These are phyloP conservation scores for Lottia gigantea DNA, from an alignment of 2,888 invertebrate species.

Conservation along the genomic window DNA sequence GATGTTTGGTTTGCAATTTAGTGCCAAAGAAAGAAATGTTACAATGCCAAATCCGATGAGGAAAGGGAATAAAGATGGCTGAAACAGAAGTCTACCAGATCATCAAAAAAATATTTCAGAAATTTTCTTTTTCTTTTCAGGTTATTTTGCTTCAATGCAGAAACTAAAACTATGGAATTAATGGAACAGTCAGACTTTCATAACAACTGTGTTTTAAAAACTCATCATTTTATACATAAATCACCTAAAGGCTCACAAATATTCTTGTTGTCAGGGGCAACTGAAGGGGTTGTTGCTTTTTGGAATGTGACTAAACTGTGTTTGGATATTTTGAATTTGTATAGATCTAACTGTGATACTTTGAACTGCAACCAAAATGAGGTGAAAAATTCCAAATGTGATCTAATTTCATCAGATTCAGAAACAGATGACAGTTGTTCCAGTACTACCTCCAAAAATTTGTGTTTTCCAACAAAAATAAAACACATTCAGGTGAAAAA, in stretches of 20 bases:
- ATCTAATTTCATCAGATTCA: not conserved
- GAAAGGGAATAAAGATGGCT: no score
- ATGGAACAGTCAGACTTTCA: conserved; percentile 69
- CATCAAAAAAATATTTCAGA: no score
- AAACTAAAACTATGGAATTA: conserved; percentile 37
- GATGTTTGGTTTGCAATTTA: no score
- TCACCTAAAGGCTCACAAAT: conserved; percentile 22
- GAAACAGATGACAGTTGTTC: not conserved
- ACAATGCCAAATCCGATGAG: no score
- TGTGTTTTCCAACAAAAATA: not conserved
- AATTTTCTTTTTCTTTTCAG: conserved; percentile 39
- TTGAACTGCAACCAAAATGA: not conserved
- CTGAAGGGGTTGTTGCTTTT: conserved; percentile 79
- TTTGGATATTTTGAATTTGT: conserved; percentile 17
- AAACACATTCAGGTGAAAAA: not conserved
- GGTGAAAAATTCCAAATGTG: not conserved
- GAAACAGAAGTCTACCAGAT: no score
- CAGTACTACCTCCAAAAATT: not conserved
- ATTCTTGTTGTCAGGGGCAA: conserved; percentile 75
- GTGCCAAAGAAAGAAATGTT: no score
- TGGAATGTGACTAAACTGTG: conserved; percentile 73
- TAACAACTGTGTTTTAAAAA: conserved; percentile 78
- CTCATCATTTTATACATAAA: conserved; percentile 67
- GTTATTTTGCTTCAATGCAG: conserved; percentile 48
- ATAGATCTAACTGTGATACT: not conserved